Conservation (phyloP, 2,797 vertebrate species). For the Gambelia wislizenii region DNA sequence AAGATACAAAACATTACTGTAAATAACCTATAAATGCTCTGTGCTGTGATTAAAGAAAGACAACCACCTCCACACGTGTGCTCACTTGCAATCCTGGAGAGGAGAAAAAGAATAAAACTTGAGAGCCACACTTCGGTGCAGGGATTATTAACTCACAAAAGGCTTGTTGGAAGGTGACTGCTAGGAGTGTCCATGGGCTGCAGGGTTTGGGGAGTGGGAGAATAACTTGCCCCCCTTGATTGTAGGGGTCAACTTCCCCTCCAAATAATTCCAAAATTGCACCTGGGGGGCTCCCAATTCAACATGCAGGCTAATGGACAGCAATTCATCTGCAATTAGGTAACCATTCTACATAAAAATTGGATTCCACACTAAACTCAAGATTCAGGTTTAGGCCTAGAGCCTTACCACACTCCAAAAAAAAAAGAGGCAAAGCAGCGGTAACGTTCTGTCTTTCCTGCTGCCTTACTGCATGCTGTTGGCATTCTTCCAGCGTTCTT, state of each 20-base stretch:
- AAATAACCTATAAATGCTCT: slow-evolving; percentile 54
- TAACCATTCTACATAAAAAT: not conserved
- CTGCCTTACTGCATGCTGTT: too few species aligned
- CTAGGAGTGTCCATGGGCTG: not conserved
- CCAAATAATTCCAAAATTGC: not conserved
- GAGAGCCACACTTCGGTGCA: not conserved
- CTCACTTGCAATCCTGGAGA: slow-evolving; percentile 5
- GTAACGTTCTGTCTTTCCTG: too few species aligned
- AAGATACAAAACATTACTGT: slow-evolving; percentile 54
- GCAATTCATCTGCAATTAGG: too few species aligned
- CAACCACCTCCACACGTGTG: slow-evolving; percentile 37
- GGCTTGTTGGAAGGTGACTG: not conserved
- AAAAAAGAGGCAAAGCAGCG: too few species aligned
- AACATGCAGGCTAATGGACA: not conserved
- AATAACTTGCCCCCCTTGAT: not conserved
- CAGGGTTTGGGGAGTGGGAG: not conserved
- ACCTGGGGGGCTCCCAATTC: not conserved
- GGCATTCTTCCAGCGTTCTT: too few species aligned
- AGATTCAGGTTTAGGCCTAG: not conserved
- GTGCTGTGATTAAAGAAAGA: slow-evolving; percentile 51
- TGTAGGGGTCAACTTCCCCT: not conserved
- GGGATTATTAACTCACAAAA: slow-evolving; percentile 6
- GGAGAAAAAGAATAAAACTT: slow-evolving; percentile 6
- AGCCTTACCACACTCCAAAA: too few species aligned
- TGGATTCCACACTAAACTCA: not conserved